phyloP scores from a whole-genome alignment of 2,888 invertebrate genomes.

The Sipha maydis region DNA sequence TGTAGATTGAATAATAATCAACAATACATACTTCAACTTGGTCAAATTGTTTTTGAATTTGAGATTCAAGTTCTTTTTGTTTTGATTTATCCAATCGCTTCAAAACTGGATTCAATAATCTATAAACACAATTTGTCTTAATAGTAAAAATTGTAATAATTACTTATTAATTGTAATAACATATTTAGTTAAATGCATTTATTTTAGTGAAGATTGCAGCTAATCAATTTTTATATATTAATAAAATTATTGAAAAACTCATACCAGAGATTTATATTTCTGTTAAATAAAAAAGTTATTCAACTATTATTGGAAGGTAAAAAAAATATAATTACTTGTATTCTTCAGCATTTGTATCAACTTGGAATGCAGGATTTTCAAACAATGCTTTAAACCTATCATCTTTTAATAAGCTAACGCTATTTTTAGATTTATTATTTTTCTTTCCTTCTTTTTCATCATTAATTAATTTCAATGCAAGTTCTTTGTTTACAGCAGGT shows the following conservation, averaged over 20 bases:
- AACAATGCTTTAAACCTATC: constrained; percentile 91
- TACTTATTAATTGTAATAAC: too few relatives aligned
- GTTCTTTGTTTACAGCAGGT: constrained; percentile 88
- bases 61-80: constrained; percentile 73
- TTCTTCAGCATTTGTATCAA: constrained; percentile 87
- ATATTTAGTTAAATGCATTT: too few relatives aligned
- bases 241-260: too few relatives aligned
- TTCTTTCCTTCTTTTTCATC: constrained; percentile 71
- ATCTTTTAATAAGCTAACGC: constrained; percentile 80
- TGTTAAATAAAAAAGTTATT: too few relatives aligned
- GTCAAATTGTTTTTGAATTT: constrained; percentile 71
- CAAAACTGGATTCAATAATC: constrained; percentile 86
- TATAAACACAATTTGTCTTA: constrained; percentile 63
- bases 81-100: constrained; percentile 81
- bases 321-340: constrained; percentile 70
- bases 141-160: not conserved
- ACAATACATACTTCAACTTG: constrained; percentile 68
- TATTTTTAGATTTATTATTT: constrained; percentile 71
- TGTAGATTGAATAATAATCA: not conserved
- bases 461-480: constrained; percentile 86
- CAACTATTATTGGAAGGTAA: not conserved
- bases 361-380: constrained; percentile 90
- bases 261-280: too few relatives aligned
- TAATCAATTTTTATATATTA: too few relatives aligned
- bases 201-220: too few relatives aligned